phyloP scores from a whole-genome alignment of 2,888 invertebrate species.

The Plebejus anna region DNA sequence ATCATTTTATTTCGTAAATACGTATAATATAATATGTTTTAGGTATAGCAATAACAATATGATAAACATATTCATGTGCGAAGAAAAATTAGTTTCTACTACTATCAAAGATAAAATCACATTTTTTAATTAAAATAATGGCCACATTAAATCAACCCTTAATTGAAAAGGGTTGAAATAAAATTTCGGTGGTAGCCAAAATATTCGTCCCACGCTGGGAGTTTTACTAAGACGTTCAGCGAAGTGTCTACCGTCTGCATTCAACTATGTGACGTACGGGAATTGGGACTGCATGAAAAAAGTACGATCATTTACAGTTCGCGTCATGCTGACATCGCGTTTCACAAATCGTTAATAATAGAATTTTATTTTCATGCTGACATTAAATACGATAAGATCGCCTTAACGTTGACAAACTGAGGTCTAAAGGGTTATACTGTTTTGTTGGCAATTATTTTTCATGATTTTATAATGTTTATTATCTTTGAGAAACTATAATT shows the following conservation, averaged over 20 bases:
- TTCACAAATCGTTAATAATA: slow-evolving; percentile 72
- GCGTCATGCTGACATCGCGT: slow-evolving; percentile 76
- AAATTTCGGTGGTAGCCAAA: slow-evolving; percentile 61
- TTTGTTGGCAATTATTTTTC: slow-evolving; percentile 59
- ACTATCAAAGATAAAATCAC: background rate
- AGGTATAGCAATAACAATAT: background rate
- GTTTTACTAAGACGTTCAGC: slow-evolving; percentile 63
- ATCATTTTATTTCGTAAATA: too few relatives aligned
- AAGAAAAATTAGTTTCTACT: background rate
- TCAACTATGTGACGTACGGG: slow-evolving; percentile 49
- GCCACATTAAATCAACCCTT: slow-evolving; percentile 17
- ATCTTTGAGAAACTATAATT: slow-evolving; percentile 31
- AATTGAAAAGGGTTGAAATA: slow-evolving; percentile 53
- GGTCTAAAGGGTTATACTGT: slow-evolving; percentile 55
- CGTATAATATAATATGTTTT: background rate
- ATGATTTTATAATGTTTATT: slow-evolving; percentile 49
- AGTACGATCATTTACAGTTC: slow-evolving; percentile 54
- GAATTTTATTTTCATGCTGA: slow-evolving; percentile 57
- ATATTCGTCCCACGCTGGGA: slow-evolving; percentile 64
- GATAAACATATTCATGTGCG: too few relatives aligned
- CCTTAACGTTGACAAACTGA: slow-evolving; percentile 62
- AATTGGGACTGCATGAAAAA: slow-evolving; percentile 54
- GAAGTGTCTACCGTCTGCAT: slow-evolving; percentile 63
- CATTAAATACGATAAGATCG: slow-evolving; percentile 64
- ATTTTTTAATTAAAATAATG: slow-evolving; percentile 11